Evolutionary conservation across 2,113 vertebrate genomes (phyloP).

Genomic region (Corythornis vintsioides): DNA sequence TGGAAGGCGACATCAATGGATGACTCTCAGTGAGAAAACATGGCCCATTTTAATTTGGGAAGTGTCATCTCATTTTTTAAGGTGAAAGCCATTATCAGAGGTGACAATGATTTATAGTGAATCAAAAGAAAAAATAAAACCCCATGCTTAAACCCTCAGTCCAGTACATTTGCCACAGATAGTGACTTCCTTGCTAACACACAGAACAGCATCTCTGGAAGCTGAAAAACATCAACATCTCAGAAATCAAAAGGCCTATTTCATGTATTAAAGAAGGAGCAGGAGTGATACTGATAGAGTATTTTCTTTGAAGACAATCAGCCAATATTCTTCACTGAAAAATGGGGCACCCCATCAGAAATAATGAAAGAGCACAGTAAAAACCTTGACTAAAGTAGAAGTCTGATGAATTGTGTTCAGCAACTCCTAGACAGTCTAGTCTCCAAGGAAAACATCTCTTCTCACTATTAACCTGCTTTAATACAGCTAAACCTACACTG

Average conservation of each 20-base stretch:
- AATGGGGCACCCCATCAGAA: neutral
- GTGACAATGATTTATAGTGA: constrained; percentile 55
- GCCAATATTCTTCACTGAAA: neutral
- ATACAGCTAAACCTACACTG: constrained; percentile 23
- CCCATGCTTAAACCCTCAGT: constrained; percentile 35
- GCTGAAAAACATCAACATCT: neutral
- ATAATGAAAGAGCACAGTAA: neutral
- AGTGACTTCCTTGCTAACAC: neutral
- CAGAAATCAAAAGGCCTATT: neutral
- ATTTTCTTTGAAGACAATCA: neutral
- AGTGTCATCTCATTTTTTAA: constrained; percentile 63
- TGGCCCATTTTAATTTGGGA: constrained; percentile 71
- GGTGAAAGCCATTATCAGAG: constrained; percentile 62
- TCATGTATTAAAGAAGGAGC: constrained; percentile 2
- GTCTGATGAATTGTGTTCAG: neutral
- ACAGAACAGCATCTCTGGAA: neutral
- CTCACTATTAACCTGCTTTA: constrained; percentile 7
- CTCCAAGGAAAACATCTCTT: neutral
- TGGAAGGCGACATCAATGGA: constrained; percentile 67
- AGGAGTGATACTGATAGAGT: neutral
- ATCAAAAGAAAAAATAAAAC: constrained; percentile 65
- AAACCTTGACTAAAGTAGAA: constrained; percentile 41
- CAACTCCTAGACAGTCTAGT: neutral
- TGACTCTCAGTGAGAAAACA: constrained; percentile 53
- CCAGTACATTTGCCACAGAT: neutral